Evolutionary conservation across 2,113 vertebrate species (phyloP).

Genomic region (Mormyrus iriodes): DNA sequence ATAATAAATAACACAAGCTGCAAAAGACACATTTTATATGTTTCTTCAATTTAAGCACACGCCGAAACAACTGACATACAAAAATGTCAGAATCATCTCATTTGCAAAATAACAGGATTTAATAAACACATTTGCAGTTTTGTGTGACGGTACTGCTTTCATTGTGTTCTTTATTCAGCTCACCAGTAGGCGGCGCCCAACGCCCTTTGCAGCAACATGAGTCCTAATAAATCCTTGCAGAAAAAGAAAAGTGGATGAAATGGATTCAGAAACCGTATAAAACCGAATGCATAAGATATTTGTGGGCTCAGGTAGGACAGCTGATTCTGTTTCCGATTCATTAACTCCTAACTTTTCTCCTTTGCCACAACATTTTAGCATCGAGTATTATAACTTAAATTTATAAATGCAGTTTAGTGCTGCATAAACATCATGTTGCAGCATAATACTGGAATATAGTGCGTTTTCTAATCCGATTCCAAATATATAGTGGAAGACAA

Average conservation of each 20-base stretch:
- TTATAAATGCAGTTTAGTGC: not conserved
- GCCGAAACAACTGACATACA: not conserved
- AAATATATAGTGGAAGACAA: not conserved
- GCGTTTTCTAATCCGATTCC: not conserved
- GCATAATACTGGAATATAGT: not conserved
- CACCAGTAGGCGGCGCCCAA: conserved; percentile 14
- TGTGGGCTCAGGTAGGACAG: not conserved
- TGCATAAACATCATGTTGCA: not conserved
- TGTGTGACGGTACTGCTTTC: not conserved
- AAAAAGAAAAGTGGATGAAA: not conserved
- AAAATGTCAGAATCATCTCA: not conserved
- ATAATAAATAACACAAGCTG: not conserved
- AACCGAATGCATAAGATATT: not conserved
- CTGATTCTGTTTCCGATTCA: not conserved
- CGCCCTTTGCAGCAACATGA: not conserved
- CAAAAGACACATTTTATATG: not conserved
- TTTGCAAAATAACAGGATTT: not conserved
- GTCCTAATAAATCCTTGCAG: not conserved
- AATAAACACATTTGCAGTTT: not conserved
- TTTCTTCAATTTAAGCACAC: not conserved
- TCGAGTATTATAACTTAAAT: not conserved
- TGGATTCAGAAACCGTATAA: not conserved
- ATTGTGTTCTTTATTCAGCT: not conserved
- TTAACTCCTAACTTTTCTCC: not conserved
- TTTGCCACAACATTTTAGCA: not conserved